Evolutionary conservation across 2,888 invertebrate species (phyloP).

Genomic region (Lithophane leautieri): DNA sequence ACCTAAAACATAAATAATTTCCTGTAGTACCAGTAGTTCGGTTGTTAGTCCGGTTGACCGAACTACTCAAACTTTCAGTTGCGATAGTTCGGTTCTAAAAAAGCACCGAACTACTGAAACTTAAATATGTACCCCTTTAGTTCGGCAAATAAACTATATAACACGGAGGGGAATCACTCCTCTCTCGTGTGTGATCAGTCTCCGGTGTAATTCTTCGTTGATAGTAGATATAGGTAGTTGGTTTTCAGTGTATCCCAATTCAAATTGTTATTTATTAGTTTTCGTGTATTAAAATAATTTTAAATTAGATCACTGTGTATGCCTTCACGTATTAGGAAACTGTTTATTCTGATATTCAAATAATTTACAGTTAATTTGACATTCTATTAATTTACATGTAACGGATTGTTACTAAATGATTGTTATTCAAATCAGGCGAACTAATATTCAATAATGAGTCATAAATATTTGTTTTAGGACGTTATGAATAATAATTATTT

Average conservation of each 20-base stretch:
- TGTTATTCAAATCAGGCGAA: neutral
- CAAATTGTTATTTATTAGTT: neutral
- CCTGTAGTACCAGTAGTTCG: too few species aligned
- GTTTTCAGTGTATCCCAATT: neutral
- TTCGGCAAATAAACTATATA: too few species aligned
- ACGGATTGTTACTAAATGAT: constrained; percentile 9
- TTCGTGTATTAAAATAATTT: neutral
- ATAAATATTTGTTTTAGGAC: constrained; percentile 2
- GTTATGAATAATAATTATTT: neutral
- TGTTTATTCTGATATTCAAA: neutral
- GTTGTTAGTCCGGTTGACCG: too few species aligned
- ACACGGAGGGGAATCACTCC: too few species aligned
- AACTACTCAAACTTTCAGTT: too few species aligned
- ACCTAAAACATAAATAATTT: neutral
- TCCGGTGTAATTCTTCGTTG: too few species aligned
- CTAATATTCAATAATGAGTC: constrained; percentile 3
- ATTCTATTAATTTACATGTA: constrained; percentile 7
- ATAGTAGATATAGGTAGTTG: too few species aligned
- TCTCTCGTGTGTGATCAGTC: too few species aligned
- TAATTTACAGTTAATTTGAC: constrained; percentile 10
- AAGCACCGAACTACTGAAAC: too few species aligned
- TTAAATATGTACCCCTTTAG: too few species aligned
- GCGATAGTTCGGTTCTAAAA: too few species aligned
- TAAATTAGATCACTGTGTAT: neutral
- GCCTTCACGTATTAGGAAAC: neutral